Percentiles rank a stretch among this genome's conserved stretches.
Conservation (phyloP, 2,797 vertebrate species). For the Gallinago nigripennis region DNA sequence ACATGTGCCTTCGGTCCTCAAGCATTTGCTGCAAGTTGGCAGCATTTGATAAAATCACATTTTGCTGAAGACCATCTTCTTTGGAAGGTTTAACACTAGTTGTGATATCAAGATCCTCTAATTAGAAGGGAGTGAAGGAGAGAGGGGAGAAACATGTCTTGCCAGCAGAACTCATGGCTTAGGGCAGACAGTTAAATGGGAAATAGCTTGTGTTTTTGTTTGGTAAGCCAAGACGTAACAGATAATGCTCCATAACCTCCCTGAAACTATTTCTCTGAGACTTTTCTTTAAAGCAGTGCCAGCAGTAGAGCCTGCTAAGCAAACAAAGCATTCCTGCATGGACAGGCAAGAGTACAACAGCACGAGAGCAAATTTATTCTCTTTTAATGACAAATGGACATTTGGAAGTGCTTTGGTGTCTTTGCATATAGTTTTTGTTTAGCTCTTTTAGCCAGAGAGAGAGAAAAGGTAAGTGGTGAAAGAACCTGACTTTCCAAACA, state of each 20-base stretch:
- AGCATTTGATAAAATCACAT: neutral
- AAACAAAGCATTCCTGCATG: neutral
- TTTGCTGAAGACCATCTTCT: neutral
- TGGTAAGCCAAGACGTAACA: neutral
- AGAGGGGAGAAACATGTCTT: neutral
- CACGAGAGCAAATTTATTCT: neutral
- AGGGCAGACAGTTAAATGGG: neutral
- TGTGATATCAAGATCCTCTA: neutral
- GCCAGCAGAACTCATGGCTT: neutral
- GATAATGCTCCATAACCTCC: neutral
- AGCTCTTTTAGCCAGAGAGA: neutral
- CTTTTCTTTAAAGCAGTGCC: neutral
- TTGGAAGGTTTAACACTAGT: neutral
- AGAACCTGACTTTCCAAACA: neutral
- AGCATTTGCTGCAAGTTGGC: neutral
- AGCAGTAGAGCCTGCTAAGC: neutral
- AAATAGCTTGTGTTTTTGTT: neutral
- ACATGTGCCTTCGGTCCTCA: neutral
- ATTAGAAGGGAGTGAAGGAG: neutral
- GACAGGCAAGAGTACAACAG: neutral
- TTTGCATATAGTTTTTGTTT: neutral
- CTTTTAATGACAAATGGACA: neutral
- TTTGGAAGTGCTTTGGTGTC: neutral
- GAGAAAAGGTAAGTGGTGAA: neutral
- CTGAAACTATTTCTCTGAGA: neutral